Evolutionary conservation across 2,888 invertebrate genomes (phyloP), one percentile per base, ranked within the genome.

Genomic region (Incurvaria masculella): DNA sequence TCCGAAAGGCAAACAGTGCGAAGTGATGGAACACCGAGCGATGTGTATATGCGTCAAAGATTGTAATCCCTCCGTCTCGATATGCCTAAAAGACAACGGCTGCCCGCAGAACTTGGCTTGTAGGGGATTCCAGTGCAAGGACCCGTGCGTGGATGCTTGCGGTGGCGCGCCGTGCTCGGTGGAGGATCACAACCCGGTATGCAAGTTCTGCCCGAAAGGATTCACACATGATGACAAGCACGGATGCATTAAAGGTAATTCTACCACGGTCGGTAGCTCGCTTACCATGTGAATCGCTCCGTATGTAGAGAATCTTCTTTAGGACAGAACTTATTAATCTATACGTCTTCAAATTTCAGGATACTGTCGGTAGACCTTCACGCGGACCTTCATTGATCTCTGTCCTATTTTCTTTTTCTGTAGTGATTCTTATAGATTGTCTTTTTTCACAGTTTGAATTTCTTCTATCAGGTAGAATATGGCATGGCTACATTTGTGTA

Each of bases 181-280:
- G 63, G 92, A 94, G 85, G 91, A 94, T 76, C 95, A 95, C 82
- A 91, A 89, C 81, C 90, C 94, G 61, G 88, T 91, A 75, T 95
- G 95, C 89, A 92, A 93, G 87, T 93, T 91, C 85, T 95, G 95
- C 83, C 93, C 94, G 68, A 85, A 85, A 76, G 95, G 94, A 82
- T 94, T 89, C 84, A 88, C 88, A 81, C 88, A 91, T 75, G 93
- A 94, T 81, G 86, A 90, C 69, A 88, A 88, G 83, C 89, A 89
- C 81, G 94, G 94, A 89, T 95, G 94, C 84, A 87, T 91, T 81
- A 91, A 93, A 94, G 94, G 94, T 94, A 94, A 93, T 73, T 68
- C 60, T 58, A 60, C 58, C 59, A 61, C 56, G 61, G 64, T 59
- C 61, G 61, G 60, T 61, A 61, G 58, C 14, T 21, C 41, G 53